Evolutionary conservation across 2,797 vertebrate genomes (phyloP), one percentile per base, ranked within the genome.

Genomic region (Caiman crocodilus): DNA sequence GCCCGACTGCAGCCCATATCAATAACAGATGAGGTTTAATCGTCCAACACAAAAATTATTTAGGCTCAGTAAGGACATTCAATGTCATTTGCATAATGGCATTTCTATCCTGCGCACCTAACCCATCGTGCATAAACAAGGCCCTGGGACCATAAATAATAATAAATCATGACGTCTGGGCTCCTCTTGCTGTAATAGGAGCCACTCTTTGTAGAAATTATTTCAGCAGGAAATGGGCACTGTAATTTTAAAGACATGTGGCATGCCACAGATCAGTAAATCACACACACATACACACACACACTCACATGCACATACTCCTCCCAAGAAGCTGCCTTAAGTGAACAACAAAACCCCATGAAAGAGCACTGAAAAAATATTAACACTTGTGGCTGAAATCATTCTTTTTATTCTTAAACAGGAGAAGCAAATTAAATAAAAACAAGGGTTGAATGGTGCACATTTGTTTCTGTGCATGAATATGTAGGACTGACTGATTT

Each of bases 1-100:
- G 98, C 98, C 98, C 98, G 96, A 98, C 98, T 98, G 98, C 98
- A 98, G 98, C 98, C 98, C 99, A 99, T 99, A 99, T 99, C 99
- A 99, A 99, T 99, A 99, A 99, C 99, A 99, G 99, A 99, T 99
- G 99, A 99, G 99, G 98, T 98, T 98, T 99, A 99, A 99, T 99
- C 98, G 98, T 98, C 98, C 98, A 98, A 98, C 98, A 98, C 98
- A 98, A 98, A 98, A 99, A 98, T 99, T 98, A 98, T 98, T 99
- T 99, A 98, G 98, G 98, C 98, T 97, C 98, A 97, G 98, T 98
- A 98, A 98, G 98, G 98, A 98, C 98, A 98, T 98, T 97, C 98
- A 98, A 98, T 98, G 98, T 98, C 98, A 98, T 99, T 99, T 99
- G 98, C 99, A 99, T 99, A 99, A 99, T 99, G 98, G 98, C 98